A percentile compares a stretch with the other conserved stretches of the same genome.
These are phyloP conservation scores for Trimorus sp. DNA, from an alignment of 2,888 invertebrate genomes.

Conservation along the genomic window DNA sequence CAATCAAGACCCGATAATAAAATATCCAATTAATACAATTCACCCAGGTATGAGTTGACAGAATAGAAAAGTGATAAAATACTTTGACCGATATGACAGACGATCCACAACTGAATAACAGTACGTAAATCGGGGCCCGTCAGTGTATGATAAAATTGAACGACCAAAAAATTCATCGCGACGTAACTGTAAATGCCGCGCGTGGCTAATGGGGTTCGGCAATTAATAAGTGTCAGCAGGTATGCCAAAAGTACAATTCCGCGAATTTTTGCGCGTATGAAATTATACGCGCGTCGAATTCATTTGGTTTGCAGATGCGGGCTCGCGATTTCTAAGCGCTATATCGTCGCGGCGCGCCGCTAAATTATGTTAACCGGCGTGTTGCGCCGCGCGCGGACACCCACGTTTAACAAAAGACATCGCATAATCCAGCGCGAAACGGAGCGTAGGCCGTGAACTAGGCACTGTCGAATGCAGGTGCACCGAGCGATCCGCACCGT, in stretches of 20 bases:
- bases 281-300: slow-evolving; percentile 40
- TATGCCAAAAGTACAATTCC: slow-evolving; percentile 38
- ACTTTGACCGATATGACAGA: background rate
- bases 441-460: slow-evolving; percentile 64
- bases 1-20: no score
- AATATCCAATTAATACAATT: no score
- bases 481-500: slow-evolving; percentile 57
- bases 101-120: no score
- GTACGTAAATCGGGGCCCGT: no score
- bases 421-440: slow-evolving; percentile 62
- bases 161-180: background rate
- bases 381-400: slow-evolving; percentile 59
- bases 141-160: background rate
- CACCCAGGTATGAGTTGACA: background rate
- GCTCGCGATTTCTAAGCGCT: slow-evolving; percentile 40
- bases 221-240: slow-evolving; percentile 49
- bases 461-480: slow-evolving; percentile 65
- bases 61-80: background rate
- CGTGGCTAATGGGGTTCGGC: slow-evolving; percentile 27
- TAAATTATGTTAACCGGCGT: slow-evolving; percentile 62
- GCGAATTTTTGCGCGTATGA: slow-evolving; percentile 30
- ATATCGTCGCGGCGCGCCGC: slow-evolving; percentile 38
- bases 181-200: slow-evolving; percentile 47
- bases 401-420: slow-evolving; percentile 67
- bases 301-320: slow-evolving; percentile 58